A percentile compares a stretch with the other conserved stretches of the same genome.
Conservation (phyloP, 1,140 invertebrate genomes). For the Plodia interpunctella region DNA sequence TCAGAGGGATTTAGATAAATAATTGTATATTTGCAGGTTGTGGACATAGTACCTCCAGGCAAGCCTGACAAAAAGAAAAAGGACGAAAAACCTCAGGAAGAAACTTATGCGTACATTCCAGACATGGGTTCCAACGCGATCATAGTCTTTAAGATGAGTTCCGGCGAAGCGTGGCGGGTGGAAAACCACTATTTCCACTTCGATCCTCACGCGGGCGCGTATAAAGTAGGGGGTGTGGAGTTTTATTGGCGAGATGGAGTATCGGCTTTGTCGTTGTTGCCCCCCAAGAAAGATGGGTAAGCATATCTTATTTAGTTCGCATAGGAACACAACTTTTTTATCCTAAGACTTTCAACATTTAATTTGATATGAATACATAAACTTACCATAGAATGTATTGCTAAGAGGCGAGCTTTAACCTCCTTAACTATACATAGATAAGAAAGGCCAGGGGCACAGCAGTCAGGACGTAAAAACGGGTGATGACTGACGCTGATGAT, state of each 20-base stretch:
- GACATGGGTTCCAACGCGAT: slow-evolving; percentile 84
- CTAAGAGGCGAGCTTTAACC: too few species aligned
- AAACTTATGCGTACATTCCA: slow-evolving; percentile 84
- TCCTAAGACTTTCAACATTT: too few species aligned
- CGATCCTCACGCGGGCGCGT: slow-evolving; percentile 83
- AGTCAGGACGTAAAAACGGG: too few species aligned
- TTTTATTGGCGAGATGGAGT: slow-evolving; percentile 87
- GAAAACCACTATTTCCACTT: slow-evolving; percentile 87
- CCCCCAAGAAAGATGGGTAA: slow-evolving; percentile 63
- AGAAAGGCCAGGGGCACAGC: too few species aligned
- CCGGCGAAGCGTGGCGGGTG: slow-evolving; percentile 84
- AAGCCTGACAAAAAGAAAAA: slow-evolving; percentile 15
- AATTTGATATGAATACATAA: too few species aligned
- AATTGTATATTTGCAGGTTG: slow-evolving; percentile 57
- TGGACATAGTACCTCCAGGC: slow-evolving; percentile 76
- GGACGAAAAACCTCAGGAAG: slow-evolving; percentile 38
- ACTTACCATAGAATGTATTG: too few species aligned
- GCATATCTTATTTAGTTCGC: not conserved
- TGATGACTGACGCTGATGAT: too few species aligned
- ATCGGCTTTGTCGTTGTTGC: slow-evolving; percentile 80
- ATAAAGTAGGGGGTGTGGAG: slow-evolving; percentile 81
- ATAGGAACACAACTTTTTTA: too few species aligned
- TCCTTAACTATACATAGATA: too few species aligned
- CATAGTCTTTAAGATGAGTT: slow-evolving; percentile 82
- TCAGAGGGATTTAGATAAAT: too few species aligned